Evolutionary conservation across 2,888 invertebrate genomes (phyloP).

Genomic region (Scaptomyza polygonia): DNA sequence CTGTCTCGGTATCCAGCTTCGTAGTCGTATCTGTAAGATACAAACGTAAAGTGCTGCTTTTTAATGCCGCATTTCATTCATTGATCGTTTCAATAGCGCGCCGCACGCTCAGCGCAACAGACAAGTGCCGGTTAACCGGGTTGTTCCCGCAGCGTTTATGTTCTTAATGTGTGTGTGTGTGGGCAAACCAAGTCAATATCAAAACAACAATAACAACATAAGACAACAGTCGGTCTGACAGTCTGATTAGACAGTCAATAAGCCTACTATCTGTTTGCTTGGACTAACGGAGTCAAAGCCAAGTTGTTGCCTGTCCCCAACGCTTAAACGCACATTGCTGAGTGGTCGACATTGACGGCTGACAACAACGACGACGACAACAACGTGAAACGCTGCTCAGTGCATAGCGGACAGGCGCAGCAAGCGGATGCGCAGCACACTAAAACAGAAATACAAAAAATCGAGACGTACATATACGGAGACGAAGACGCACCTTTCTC

Average conservation of each 20-base stretch:
- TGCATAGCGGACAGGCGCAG: slow-evolving; percentile 80
- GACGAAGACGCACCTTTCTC: slow-evolving; percentile 63
- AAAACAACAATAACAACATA: slow-evolving; percentile 15
- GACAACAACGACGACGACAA: slow-evolving; percentile 57
- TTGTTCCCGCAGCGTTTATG: slow-evolving; percentile 17
- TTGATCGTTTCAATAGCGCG: slow-evolving; percentile 81
- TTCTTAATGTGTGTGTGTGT: slow-evolving; percentile 48
- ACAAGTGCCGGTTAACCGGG: slow-evolving; percentile 65
- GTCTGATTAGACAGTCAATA: slow-evolving; percentile 41
- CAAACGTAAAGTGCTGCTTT: slow-evolving; percentile 67
- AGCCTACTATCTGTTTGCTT: slow-evolving; percentile 56
- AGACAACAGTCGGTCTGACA: slow-evolving; percentile 1
- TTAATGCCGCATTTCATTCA: slow-evolving; percentile 81
- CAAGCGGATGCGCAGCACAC: slow-evolving; percentile 75
- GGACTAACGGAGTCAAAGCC: slow-evolving; percentile 82
- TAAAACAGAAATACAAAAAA: background rate
- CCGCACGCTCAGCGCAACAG: slow-evolving; percentile 71
- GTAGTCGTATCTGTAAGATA: slow-evolving; percentile 65
- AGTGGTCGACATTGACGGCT: slow-evolving; percentile 66
- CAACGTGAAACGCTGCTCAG: slow-evolving; percentile 63
- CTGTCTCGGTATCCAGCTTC: slow-evolving; percentile 28
- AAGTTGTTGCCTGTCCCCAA: slow-evolving; percentile 54
- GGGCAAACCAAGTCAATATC: slow-evolving; percentile 35
- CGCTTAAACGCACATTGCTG: slow-evolving; percentile 33
- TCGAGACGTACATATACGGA: slow-evolving; percentile 21